Evolutionary conservation across 1,140 invertebrate genomes (phyloP), one percentile per base, ranked within the genome.

Genomic region (Idris sp.): DNA sequence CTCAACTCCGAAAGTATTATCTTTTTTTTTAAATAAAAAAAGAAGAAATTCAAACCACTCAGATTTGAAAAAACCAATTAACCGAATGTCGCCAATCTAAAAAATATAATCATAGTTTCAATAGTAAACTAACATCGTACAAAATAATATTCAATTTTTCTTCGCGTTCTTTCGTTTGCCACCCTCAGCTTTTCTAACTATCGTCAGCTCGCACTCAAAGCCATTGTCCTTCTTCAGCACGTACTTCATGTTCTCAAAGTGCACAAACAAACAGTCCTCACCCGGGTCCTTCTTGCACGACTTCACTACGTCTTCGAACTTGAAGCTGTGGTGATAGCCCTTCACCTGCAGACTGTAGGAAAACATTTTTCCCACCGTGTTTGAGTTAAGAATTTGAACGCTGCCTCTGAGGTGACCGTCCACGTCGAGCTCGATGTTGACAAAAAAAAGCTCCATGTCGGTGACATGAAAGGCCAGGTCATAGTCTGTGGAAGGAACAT

Each of bases 391-490:
- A 22, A 84, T 78, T 30, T 77, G 69, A n/a, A 84, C n/a, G 19
- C 28, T 49, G 11, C 59, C 76, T 5, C 4, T 13, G 1, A 84
- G 43, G 36, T 74, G 22, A 3, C 80, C 74, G 0, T 58, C 62
- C 0, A 16, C 7, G 44, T 77, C 40, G 10, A 81, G 38, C 0
- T 14, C 43, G 0, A 83, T 10, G 0, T 80, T 77, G 1, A 84
- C 7, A 40, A 83, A 84, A 43, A 85, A 85, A 0, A 84, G 19
- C 4, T 79, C 82, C 79, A 83, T 81, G 44, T 76, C 38, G 9
- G 43, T 46, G 9, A 84, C 44, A 5, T 48, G 36, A 15, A 83
- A 72, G 2, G 77, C 82, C 8, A 19, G 43, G 25, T 83, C 68
- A 56, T 74, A 44, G 15, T 38, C 16, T 9, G 44, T 51, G 0